A percentile compares a stretch with the other conserved stretches of the same genome.
phyloP scores from a whole-genome alignment of 2,888 invertebrate species.

The Sipunculus nudus region DNA sequence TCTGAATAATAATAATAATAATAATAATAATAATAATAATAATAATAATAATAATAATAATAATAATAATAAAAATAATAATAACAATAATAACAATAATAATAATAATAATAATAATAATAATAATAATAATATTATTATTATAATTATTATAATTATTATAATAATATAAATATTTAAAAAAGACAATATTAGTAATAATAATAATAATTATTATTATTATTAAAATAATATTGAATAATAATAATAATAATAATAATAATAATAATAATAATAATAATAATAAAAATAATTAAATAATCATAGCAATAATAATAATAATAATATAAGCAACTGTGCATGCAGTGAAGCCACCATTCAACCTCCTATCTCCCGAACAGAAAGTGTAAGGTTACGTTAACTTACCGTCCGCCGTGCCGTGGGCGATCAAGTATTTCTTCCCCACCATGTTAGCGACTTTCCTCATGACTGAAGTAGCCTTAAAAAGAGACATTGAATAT shows the following conservation, averaged over 20 bases:
- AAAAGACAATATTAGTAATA: not conserved
- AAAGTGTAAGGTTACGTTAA: not conserved
- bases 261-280: conserved; percentile 9
- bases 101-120: not conserved
- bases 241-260: not conserved
- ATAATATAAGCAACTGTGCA: too few species aligned
- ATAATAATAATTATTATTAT: conserved; percentile 5
- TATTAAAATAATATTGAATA: not conserved
- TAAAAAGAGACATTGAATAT: too few species aligned
- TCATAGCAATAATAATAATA: not conserved
- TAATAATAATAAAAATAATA: too few species aligned
- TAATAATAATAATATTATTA: not conserved
- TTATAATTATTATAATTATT: conserved; percentile 7
- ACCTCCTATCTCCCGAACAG: too few species aligned
- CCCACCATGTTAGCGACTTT: conserved; percentile 86
- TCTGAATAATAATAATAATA: conserved; percentile 56
- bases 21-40: not conserved
- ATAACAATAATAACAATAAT: conserved; percentile 5
- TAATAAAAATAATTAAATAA: not conserved
- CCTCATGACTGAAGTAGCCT: conserved; percentile 80
- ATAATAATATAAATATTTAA: not conserved
- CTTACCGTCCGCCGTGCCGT: conserved; percentile 87
- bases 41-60: not conserved
- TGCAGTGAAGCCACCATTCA: too few species aligned
- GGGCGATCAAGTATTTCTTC: conserved; percentile 88